Conservation (phyloP, 2,888 invertebrate species). For the Rhogogaster chlorosoma region DNA sequence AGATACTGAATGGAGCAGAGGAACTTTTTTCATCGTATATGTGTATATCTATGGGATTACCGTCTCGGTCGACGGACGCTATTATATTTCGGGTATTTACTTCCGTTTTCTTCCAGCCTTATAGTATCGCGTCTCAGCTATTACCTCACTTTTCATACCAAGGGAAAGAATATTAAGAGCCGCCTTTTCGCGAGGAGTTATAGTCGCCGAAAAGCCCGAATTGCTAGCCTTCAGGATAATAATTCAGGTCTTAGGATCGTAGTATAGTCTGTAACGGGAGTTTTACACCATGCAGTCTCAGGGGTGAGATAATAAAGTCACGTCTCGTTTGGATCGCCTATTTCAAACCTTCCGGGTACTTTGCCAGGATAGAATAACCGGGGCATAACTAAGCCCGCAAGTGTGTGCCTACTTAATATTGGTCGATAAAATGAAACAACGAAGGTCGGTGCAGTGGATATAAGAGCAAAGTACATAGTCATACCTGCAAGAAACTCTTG, state of each 20-base stretch:
- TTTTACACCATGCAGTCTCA: conserved; percentile 19
- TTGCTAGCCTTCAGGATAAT: neutral
- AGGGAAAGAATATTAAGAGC: neutral
- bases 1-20: neutral
- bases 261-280: neutral
- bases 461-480: neutral
- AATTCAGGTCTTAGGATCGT: conserved; percentile 37
- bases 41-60: neutral
- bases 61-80: neutral
- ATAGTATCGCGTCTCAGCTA: neutral
- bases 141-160: conserved; percentile 5
- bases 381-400: neutral
- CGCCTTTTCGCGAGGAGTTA: conserved; percentile 4
- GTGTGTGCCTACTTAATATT: neutral
- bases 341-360: neutral
- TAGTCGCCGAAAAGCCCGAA: conserved; percentile 11
- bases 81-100: neutral
- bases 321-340: neutral
- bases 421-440: neutral
- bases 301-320: conserved; percentile 22
- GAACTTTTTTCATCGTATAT: neutral
- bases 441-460: no score
- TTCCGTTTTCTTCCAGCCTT: neutral
- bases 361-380: neutral
- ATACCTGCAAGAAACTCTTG: neutral